These are phyloP conservation scores for Phalera bucephala DNA, from an alignment of 2,888 invertebrate genomes.

Conservation along the genomic window DNA sequence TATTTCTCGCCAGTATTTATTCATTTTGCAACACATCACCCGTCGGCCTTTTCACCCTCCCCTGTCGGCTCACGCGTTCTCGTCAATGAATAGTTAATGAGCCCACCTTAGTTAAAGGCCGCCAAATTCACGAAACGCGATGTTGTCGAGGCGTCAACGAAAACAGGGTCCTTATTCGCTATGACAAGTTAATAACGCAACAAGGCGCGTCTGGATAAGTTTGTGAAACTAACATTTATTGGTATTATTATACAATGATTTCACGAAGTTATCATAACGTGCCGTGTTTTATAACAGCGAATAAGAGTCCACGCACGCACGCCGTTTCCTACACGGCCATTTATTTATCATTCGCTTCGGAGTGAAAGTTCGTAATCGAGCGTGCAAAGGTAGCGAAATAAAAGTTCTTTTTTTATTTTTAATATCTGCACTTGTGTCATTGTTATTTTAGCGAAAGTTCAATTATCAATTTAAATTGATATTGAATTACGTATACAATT, in stretches of 20 bases:
- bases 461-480: constrained; percentile 14
- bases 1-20: constrained; percentile 80
- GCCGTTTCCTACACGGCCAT: constrained; percentile 37
- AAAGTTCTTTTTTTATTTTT: constrained; percentile 17
- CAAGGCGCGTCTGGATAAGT: too few species aligned
- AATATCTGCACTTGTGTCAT: constrained; percentile 35
- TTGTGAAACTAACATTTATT: too few species aligned
- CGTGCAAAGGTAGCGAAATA: constrained; percentile 31
- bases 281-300: too few species aligned
- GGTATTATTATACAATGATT: too few species aligned
- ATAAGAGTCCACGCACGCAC: constrained; percentile 68
- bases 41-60: constrained; percentile 73
- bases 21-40: constrained; percentile 80
- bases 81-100: constrained; percentile 75
- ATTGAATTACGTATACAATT: constrained; percentile 26
- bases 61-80: constrained; percentile 63
- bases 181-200: too few species aligned
- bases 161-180: too few species aligned
- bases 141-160: constrained; percentile 63
- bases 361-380: constrained; percentile 34
- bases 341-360: constrained; percentile 37
- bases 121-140: constrained; percentile 67
- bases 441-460: constrained; percentile 37
- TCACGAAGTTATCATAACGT: too few species aligned
- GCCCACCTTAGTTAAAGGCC: constrained; percentile 71